Evolutionary conservation across 1,140 invertebrate genomes (phyloP).

Genomic region (Rhagoletis zephyria): DNA sequence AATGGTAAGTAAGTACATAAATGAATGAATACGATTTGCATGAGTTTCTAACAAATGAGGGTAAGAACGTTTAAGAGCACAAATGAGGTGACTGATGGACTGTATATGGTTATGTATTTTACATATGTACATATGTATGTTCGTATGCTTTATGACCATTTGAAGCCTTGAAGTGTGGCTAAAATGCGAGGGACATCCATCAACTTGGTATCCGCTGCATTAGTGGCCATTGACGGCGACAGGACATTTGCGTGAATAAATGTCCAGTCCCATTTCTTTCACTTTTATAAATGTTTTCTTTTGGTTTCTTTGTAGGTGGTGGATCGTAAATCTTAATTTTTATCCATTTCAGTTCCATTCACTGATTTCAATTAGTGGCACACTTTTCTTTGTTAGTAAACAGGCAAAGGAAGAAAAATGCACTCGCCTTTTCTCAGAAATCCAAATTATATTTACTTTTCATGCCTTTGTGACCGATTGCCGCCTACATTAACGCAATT

Average conservation of each 20-base stretch:
- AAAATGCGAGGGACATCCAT: slow-evolving; percentile 11
- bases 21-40: background rate
- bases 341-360: slow-evolving; percentile 30
- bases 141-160: background rate
- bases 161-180: slow-evolving; percentile 19
- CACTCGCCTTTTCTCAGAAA: background rate
- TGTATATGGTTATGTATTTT: background rate
- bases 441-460: background rate
- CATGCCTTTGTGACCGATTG: background rate
- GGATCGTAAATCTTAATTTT: slow-evolving; percentile 44
- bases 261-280: background rate
- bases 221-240: slow-evolving; percentile 27
- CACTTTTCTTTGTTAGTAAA: background rate
- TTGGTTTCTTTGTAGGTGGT: background rate
- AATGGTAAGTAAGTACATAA: background rate
- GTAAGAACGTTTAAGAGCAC: background rate
- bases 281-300: background rate
- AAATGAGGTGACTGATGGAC: slow-evolving; percentile 36
- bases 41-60: background rate
- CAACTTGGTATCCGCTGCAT: slow-evolving; percentile 16
- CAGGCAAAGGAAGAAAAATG: background rate
- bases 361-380: slow-evolving; percentile 49
- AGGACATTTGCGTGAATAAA: background rate
- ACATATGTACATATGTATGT: background rate
- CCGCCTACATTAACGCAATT: background rate